phyloP scores from a whole-genome alignment of 1,140 invertebrate species.

The Trichonephila clavata region DNA sequence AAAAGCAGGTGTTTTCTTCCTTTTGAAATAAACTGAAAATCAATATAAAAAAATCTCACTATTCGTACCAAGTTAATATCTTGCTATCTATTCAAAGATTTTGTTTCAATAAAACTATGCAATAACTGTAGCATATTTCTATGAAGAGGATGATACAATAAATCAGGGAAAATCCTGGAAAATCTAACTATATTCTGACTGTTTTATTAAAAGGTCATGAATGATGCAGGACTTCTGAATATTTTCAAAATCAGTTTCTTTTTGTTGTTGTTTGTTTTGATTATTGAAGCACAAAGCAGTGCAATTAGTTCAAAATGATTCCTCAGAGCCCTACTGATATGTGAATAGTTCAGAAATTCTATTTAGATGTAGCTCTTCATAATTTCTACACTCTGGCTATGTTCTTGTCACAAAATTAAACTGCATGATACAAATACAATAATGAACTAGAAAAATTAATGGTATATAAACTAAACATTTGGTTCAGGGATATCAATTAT shows the following conservation, averaged over 20 bases:
- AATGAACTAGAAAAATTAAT: not conserved
- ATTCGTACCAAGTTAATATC: not conserved
- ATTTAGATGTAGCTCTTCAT: not conserved
- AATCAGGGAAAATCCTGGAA: not conserved
- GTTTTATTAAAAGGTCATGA: not conserved
- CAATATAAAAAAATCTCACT: not conserved
- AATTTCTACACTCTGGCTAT: not conserved
- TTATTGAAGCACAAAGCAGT: not conserved
- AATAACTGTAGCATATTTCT: not conserved
- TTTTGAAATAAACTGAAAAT: not conserved
- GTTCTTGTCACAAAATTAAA: not conserved
- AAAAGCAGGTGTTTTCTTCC: not conserved
- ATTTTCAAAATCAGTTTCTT: not conserved
- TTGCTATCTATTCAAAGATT: not conserved
- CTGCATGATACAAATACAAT: not conserved
- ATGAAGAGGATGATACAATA: not conserved
- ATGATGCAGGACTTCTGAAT: not conserved
- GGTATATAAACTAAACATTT: not conserved
- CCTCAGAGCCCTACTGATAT: slow-evolving; percentile 15
- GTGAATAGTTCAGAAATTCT: not conserved
- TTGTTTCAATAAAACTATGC: not conserved
- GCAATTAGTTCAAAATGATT: not conserved
- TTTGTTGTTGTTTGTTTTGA: not conserved
- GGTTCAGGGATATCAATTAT: not conserved
- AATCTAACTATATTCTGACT: not conserved